phyloP scores from a whole-genome alignment of 2,113 vertebrate species.

The Aphyosemion australe region DNA sequence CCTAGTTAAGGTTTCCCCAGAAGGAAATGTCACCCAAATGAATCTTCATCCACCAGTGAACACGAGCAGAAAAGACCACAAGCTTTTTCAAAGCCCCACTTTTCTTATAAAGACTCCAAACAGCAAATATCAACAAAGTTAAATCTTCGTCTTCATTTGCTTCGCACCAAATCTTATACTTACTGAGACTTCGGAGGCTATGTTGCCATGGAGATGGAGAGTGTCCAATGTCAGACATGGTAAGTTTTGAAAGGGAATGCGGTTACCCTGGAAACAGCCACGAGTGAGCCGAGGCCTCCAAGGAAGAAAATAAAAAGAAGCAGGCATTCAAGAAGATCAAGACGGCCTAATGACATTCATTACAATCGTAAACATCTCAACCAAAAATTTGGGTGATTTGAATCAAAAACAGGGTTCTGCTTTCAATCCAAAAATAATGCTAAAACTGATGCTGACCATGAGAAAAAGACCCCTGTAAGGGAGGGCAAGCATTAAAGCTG shows the following conservation, averaged over 20 bases:
- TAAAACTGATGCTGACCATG: slow-evolving; percentile 1
- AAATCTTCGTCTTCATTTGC: slow-evolving; percentile 26
- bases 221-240: slow-evolving; percentile 64
- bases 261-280: slow-evolving; percentile 79
- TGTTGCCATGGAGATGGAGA: slow-evolving; percentile 74
- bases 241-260: slow-evolving; percentile 65
- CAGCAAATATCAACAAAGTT: background rate
- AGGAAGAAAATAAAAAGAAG: slow-evolving; percentile 31
- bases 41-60: slow-evolving; percentile 15
- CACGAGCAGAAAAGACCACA: background rate
- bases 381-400: slow-evolving; percentile 6
- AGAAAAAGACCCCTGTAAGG: background rate
- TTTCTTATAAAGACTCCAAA: background rate
- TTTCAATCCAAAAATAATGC: background rate
- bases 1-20: slow-evolving; percentile 14
- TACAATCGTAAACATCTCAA: slow-evolving; percentile 11
- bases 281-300: slow-evolving; percentile 50
- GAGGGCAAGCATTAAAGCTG: background rate
- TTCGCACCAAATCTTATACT: slow-evolving; percentile 45
- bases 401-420: background rate
- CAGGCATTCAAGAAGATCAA: slow-evolving; percentile 18
- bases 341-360: slow-evolving; percentile 19
- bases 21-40: slow-evolving; percentile 15
- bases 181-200: slow-evolving; percentile 54
- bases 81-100: background rate